Base-by-base conservation (phyloP, 2,113 vertebrate species). In the Nibea albiflora region DNA sequence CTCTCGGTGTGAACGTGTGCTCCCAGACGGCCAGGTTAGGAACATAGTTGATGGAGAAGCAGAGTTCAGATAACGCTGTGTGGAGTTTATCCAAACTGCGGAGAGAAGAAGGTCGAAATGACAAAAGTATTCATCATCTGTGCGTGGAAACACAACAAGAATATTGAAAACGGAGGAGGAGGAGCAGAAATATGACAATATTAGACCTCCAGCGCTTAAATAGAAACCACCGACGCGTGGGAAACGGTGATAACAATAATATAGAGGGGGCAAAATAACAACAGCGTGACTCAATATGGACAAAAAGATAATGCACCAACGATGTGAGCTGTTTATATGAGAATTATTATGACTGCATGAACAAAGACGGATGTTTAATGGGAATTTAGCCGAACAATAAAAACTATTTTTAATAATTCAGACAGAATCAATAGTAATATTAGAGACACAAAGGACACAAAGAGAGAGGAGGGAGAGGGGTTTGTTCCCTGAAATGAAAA, bases 11-110 rank as follows among this genome's bases (percentile, higher is more conserved):
- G 92, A 99, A 99, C 0, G 98, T 99, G 93, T 99, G 98, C 20
- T 99, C 98, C 98, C 98, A 99, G 63, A 99, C 98, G 56, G 96
- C 95, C 96, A 99, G 96, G 95, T 99, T 99, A 31, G 98, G 98
- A 73, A 98, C 98, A 0, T 99, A 99, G 95, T 99, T 99, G 96
- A 99, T 99, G 88, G 98, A 99, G 95, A 99, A 99, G 93, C 98
- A 99, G 92, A 99, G 97, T 81, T 99, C 98, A 47, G 98, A 99
- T 92, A 99, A 96, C 49, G 98, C 98, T 46, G 98, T 99, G 96
- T 99, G 98, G 90, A 99, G 95, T 94, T 99, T 99, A 93, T 99
- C 98, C 94, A 99, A 95, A 93, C 98, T 99, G 94, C 68, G 77
- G 52, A n/a, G 0, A 53, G 11, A 24, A 46, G 9, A 14, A 54